Conservation (phyloP, 2,113 vertebrate species). For the Camelus dromedarius region DNA sequence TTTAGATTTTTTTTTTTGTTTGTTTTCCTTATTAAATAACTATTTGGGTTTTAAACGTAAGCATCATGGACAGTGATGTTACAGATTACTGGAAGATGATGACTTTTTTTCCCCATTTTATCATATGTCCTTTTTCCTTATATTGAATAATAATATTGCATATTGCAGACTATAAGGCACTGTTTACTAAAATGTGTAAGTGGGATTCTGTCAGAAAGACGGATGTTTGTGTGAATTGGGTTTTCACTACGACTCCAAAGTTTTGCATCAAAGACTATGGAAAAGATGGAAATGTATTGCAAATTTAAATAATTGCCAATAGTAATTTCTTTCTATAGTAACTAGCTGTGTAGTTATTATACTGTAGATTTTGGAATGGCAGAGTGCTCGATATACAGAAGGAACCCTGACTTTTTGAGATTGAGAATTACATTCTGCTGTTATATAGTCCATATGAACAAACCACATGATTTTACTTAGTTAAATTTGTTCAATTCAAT, state of each 20-base stretch:
- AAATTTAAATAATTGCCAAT: conserved; percentile 35
- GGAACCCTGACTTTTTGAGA: conserved; percentile 32
- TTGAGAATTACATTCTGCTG: conserved; percentile 18
- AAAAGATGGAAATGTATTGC: neutral
- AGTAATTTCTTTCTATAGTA: neutral
- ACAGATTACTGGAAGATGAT: conserved; percentile 5
- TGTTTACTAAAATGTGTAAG: neutral
- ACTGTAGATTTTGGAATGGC: neutral
- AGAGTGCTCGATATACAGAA: neutral
- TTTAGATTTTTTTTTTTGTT: neutral
- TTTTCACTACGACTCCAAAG: neutral
- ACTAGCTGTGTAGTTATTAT: neutral
- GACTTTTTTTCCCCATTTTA: neutral
- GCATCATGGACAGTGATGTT: neutral
- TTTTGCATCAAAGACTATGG: conserved; percentile 16
- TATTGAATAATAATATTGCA: neutral
- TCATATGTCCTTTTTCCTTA: neutral
- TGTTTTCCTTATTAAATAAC: neutral
- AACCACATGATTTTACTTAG: conserved; percentile 18
- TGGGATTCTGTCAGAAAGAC: conserved; percentile 30
- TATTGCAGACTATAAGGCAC: neutral
- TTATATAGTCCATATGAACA: neutral
- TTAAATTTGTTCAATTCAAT: conserved; percentile 22
- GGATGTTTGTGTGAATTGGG: neutral
- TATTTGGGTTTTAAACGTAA: conserved; percentile 30